These are phyloP conservation scores for Lycaon pictus DNA, from an alignment of 2,113 vertebrate genomes.

Conservation along the genomic window DNA sequence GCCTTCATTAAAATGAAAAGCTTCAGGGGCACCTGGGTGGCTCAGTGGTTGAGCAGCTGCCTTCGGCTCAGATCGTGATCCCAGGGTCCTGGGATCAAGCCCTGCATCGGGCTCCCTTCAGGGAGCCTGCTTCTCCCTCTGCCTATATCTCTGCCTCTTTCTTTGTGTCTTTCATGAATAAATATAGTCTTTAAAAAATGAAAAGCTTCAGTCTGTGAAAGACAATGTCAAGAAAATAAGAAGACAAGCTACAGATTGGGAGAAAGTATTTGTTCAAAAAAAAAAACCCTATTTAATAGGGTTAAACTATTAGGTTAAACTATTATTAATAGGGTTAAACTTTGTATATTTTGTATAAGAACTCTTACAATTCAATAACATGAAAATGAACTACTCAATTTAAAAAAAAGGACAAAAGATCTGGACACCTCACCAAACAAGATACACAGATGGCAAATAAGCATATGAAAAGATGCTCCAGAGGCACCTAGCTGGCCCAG, in stretches of 20 bases:
- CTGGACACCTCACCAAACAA: neutral
- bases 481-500: neutral
- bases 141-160: no score
- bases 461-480: neutral
- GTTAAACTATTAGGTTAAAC: no score
- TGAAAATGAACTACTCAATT: neutral
- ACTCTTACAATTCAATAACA: neutral
- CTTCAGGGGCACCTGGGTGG: neutral
- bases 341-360: neutral
- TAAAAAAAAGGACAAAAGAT: neutral
- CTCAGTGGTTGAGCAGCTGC: no score
- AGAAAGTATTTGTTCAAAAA: neutral
- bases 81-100: no score
- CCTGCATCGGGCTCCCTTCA: no score
- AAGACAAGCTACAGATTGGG: neutral
- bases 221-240: neutral
- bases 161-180: no score
- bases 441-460: neutral
- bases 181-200: neutral
- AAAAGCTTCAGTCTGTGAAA: neutral
- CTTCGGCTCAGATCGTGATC: no score
- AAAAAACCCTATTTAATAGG: neutral
- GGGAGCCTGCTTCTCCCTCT: no score
- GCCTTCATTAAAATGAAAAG: conserved; percentile 12
- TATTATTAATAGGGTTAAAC: no score